A percentile compares a stretch with the other conserved stretches of the same genome.
Conservation (phyloP, 2,113 vertebrate genomes). For the Numida meleagris region DNA sequence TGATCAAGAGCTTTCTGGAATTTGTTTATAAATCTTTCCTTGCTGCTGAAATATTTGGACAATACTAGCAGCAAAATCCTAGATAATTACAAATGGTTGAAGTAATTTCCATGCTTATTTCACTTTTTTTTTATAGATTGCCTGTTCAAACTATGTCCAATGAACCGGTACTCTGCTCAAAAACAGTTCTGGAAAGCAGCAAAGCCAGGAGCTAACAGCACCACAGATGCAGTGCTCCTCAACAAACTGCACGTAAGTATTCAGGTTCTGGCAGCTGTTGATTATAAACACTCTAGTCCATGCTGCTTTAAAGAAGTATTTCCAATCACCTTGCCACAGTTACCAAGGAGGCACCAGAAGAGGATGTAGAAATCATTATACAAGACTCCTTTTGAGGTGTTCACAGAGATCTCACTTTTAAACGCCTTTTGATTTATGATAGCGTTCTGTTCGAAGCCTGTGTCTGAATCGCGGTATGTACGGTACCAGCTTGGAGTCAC, state of each 20-base stretch:
- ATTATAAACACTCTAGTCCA: fast-evolving
- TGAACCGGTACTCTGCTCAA: conserved; percentile 98
- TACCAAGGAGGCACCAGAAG: fast-evolving
- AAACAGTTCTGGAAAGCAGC: conserved; percentile 99
- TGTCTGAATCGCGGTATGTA: fast-evolving
- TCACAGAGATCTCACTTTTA: fast-evolving
- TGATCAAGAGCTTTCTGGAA: conserved; percentile 41
- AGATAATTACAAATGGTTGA: background rate
- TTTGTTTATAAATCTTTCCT: conserved; percentile 39
- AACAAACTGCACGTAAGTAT: conserved; percentile 93
- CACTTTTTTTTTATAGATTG: conserved; percentile 83
- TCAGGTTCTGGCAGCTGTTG: too few species aligned
- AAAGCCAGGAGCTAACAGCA: conserved; percentile 94
- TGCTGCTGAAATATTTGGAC: background rate
- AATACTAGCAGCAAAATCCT: background rate
- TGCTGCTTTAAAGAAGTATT: fast-evolving
- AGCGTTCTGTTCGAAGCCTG: fast-evolving
- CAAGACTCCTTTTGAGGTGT: fast-evolving
- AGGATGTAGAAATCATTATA: fast-evolving
- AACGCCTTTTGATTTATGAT: background rate
- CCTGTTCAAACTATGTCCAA: conserved; percentile 97
- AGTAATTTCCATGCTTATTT: background rate
- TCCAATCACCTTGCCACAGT: background rate
- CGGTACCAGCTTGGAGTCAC: fast-evolving
- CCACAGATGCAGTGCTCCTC: conserved; percentile 93